Evolutionary conservation across 2,888 invertebrate species (phyloP), one percentile per base, ranked within the genome.

Genomic region (Mystacides longicornis): DNA sequence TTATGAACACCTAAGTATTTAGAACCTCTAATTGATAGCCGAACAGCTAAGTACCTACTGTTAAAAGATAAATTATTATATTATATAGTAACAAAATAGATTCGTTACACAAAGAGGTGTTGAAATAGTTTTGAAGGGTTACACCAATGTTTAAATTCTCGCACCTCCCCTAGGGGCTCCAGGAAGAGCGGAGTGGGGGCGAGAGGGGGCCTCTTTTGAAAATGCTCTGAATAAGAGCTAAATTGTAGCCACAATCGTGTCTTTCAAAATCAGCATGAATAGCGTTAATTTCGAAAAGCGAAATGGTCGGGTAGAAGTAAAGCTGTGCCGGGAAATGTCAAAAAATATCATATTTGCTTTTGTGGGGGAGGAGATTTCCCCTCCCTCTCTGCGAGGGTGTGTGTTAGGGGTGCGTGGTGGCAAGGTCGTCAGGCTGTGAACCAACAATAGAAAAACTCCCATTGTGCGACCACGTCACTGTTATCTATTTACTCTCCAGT

Each of bases 221-320:
- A 72, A 71, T 70, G 70, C 69, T 70, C 76, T 79, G 79, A 79
- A 79, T 79, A 74, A 78, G 78, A 73, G 60, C 75, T 75, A 79
- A 79, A 79, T 79, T 79, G 79, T 78, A 75, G 77, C 77, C 76
- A 79, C 78, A 79, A 79, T 79, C 74, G 70, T 73, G 75, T 75
- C 77, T 77, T 76, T 75, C 73, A 74, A 73, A 75, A 74, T 73
- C 71, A 71, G 69, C 75, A 73, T 78, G 77, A 77, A 78, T 78
- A 76, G 75, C 77, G 77, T 79, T 78, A 79, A 77, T 78, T 71
- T 71, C 70, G 69, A 70, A 71, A 69, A 68, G 71, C 60, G 57
- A 58, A 61, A 61, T 61, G 59, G 61, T 58, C 57, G 59, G 59
- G 55, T 49, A 52, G 48, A 55, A 47, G 55, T 56, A 52, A 52